Base-by-base conservation (phyloP, 2,113 vertebrate species). In the Vimba vimba region DNA sequence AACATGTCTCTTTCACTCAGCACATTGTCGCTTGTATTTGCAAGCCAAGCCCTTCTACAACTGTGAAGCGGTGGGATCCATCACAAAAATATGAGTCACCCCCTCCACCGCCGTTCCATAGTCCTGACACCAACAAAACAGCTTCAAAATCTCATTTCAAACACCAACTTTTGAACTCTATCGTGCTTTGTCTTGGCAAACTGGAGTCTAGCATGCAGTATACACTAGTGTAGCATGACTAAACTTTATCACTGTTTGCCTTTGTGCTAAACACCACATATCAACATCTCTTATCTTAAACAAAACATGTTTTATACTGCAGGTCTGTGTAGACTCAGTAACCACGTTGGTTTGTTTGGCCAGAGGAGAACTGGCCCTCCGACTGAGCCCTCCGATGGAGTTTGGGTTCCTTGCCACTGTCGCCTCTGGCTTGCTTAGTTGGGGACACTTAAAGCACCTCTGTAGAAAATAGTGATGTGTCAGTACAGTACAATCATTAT, bases 31-130 rank as follows among this genome's bases (percentile, higher is more conserved):
- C 47, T 85, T 77, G 30, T 39, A 39, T 68, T 77, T 85, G 84
- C 76, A 64, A 85, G 84, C 60, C 45, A 68, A 52, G 33, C 47
- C 45, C 60, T 73, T 69, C 15, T 1, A 36, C 75, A 39, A 47
- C 84, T 85, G 84, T 68, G 84, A 85, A 85, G 84, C 84, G 9
- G 47, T 64, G 60, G 62, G 84, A 79, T 79, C 74, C 84, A 66
- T 64, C 57, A 76, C 73, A 84, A 27, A 55, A 47, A 64, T 45
- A 76, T 84, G 25, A 30, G 55, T 75, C 69, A 62, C n/a, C 52
- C 36, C 33, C 33, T 57, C 15, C 25, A 60, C 23, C 12, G 1
- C 59, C 2, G n/a, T 39, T 33, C 45, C 45, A n/a, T 11, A 15
- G 71, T 27, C 79, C 79, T 50, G 79, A 69, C 45, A 82, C 62